These are phyloP conservation scores for Megalonaias nervosa DNA, from an alignment of 1,140 invertebrate species.

Conservation along the genomic window DNA sequence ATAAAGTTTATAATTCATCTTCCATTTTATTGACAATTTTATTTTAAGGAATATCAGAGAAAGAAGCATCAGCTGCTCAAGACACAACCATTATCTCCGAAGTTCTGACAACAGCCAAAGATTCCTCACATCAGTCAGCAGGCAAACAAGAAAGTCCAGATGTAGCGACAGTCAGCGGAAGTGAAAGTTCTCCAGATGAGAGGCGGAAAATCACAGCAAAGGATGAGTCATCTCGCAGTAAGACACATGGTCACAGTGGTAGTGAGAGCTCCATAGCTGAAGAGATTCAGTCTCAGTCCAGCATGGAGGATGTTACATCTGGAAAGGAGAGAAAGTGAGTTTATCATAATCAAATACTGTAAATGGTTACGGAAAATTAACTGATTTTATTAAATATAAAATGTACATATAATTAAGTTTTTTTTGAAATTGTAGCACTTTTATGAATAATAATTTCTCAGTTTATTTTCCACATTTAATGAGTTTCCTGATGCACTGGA, in stretches of 20 bases:
- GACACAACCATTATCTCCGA: conserved; percentile 46
- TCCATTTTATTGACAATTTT: too few relatives aligned
- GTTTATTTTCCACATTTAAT: too few relatives aligned
- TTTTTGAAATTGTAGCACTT: too few relatives aligned
- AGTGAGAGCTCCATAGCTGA: conserved; percentile 63
- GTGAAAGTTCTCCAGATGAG: conserved; percentile 46
- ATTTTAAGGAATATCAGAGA: too few relatives aligned
- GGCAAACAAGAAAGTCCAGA: conserved; percentile 33
- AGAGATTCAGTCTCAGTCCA: conserved; percentile 49
- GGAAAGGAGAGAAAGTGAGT: conserved; percentile 36
- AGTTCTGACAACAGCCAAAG: conserved; percentile 41
- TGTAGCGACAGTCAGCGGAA: conserved; percentile 29
- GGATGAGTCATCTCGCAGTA: conserved; percentile 18
- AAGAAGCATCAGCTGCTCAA: conserved; percentile 9
- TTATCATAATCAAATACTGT: too few relatives aligned
- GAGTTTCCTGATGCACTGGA: too few relatives aligned
- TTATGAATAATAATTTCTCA: too few relatives aligned
- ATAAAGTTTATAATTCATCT: too few relatives aligned
- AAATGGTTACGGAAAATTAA: too few relatives aligned
- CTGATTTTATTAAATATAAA: conserved; percentile 7
- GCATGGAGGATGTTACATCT: conserved; percentile 35
- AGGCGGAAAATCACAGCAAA: conserved; percentile 29
- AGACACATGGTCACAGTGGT: conserved; percentile 45
- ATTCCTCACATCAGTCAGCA: conserved; percentile 32
- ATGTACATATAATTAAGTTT: neutral